Conservation (phyloP, 2,888 invertebrate genomes). For the Fragum fragum region DNA sequence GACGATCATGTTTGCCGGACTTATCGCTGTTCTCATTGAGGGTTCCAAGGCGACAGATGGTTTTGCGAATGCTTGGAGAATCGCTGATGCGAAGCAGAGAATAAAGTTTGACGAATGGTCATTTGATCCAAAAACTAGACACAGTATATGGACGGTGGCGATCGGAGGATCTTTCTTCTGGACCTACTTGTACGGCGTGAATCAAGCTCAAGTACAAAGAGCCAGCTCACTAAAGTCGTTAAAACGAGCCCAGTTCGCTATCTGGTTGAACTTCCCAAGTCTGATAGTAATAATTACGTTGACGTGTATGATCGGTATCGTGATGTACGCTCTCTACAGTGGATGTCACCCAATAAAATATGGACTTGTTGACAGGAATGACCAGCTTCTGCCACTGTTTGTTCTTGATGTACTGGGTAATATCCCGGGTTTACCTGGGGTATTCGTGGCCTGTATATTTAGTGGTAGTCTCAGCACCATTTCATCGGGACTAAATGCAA, state of each 20-base stretch:
- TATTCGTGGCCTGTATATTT: conserved; percentile 97
- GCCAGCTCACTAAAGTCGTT: conserved; percentile 95
- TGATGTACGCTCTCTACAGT: conserved; percentile 61
- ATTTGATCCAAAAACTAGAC: conserved; percentile 93
- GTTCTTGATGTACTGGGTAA: conserved; percentile 93
- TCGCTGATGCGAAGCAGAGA: conserved; percentile 76
- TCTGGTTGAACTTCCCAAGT: conserved; percentile 57
- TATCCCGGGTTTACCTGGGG: conserved; percentile 93
- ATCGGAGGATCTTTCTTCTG: conserved; percentile 97
- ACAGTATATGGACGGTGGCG: conserved; percentile 94
- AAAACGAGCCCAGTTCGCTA: conserved; percentile 89
- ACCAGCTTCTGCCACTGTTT: conserved; percentile 94
- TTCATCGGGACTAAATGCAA: conserved; percentile 60
- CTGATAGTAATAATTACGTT: conserved; percentile 44
- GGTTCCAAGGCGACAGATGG: conserved; percentile 85
- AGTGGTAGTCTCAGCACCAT: conserved; percentile 94
- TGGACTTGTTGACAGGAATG: conserved; percentile 47
- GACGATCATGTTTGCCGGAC: conserved; percentile 86
- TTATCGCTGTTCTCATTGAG: conserved; percentile 85
- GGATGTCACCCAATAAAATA: conserved; percentile 53
- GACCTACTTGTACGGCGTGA: conserved; percentile 97
- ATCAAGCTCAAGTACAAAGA: conserved; percentile 97
- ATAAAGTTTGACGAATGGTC: conserved; percentile 61
- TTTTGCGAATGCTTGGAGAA: conserved; percentile 81
- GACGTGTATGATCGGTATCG: conserved; percentile 51